Evolutionary conservation across 2,888 invertebrate species (phyloP).

Genomic region (Cyrtodaria siliqua): DNA sequence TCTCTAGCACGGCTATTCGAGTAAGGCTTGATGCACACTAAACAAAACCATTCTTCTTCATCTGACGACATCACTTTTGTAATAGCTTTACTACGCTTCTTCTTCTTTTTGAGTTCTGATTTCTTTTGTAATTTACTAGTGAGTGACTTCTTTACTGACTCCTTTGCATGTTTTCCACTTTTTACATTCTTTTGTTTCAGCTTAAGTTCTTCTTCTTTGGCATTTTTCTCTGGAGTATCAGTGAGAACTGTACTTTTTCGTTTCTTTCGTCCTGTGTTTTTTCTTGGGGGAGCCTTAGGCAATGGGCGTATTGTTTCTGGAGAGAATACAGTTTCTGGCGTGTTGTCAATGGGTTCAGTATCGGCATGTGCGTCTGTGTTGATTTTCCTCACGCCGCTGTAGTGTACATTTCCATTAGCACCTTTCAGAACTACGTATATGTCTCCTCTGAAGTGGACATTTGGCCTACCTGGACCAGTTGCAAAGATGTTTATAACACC

Average conservation of each 20-base stretch:
- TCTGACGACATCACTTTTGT: conserved; percentile 7
- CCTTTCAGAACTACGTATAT: conserved; percentile 49
- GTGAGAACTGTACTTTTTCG: conserved; percentile 43
- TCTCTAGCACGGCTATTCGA: conserved; percentile 28
- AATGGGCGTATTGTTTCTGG: conserved; percentile 45
- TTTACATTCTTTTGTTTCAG: conserved; percentile 10
- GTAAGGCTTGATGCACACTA: conserved; percentile 32
- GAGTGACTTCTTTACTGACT: conserved; percentile 10
- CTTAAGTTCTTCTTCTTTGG: conserved; percentile 19
- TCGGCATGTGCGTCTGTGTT: neutral
- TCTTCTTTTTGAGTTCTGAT: conserved; percentile 14
- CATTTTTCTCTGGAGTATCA: conserved; percentile 50
- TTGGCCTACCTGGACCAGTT: conserved; percentile 35
- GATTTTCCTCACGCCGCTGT: conserved; percentile 44
- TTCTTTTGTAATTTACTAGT: conserved; percentile 15
- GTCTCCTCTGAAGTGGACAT: conserved; percentile 31
- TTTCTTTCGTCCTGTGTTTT: conserved; percentile 40
- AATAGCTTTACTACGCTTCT: conserved; percentile 8
- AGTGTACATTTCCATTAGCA: conserved; percentile 30
- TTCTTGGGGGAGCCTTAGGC: conserved; percentile 38
- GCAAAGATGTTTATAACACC: conserved; percentile 33
- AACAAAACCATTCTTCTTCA: conserved; percentile 40
- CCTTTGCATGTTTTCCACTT: conserved; percentile 5
- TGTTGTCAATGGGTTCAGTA: conserved; percentile 8
- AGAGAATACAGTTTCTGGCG: conserved; percentile 19